Evolutionary conservation across 2,888 invertebrate genomes (phyloP).

Genomic region (Erebia palarica): DNA sequence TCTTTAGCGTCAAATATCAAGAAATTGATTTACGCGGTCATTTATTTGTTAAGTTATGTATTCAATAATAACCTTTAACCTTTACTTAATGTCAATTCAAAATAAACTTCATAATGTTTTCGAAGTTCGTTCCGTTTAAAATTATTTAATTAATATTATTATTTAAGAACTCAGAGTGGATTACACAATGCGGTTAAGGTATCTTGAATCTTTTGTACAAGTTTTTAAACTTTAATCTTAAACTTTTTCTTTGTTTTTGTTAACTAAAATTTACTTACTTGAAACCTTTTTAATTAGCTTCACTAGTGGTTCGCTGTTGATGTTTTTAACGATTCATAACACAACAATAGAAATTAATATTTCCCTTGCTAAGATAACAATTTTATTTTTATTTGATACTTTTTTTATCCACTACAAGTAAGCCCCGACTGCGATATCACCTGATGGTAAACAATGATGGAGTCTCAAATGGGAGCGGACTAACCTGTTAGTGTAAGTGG

Average conservation of each 20-base stretch:
- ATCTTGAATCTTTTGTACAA: conserved; percentile 1
- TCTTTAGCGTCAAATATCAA: neutral
- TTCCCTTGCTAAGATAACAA: no score
- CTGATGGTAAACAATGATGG: no score
- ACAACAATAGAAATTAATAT: no score
- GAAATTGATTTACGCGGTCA: neutral
- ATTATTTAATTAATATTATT: neutral
- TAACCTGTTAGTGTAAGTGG: no score
- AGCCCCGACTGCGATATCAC: no score
- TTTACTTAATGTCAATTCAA: neutral
- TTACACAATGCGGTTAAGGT: neutral
- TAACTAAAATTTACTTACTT: neutral
- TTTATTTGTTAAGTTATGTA: neutral
- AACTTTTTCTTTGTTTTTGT: neutral
- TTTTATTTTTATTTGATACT: no score
- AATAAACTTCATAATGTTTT: neutral
- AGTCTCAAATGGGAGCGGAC: no score
- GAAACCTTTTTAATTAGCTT: neutral
- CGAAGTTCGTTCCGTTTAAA: neutral
- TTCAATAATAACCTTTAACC: neutral
- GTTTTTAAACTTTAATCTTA: conserved; percentile 6
- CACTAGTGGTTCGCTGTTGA: no score
- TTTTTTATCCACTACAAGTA: no score
- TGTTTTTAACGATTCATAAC: no score
- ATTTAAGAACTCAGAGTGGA: neutral